Conservation (phyloP, 2,888 invertebrate genomes). For the Chymomyza procnemis region DNA sequence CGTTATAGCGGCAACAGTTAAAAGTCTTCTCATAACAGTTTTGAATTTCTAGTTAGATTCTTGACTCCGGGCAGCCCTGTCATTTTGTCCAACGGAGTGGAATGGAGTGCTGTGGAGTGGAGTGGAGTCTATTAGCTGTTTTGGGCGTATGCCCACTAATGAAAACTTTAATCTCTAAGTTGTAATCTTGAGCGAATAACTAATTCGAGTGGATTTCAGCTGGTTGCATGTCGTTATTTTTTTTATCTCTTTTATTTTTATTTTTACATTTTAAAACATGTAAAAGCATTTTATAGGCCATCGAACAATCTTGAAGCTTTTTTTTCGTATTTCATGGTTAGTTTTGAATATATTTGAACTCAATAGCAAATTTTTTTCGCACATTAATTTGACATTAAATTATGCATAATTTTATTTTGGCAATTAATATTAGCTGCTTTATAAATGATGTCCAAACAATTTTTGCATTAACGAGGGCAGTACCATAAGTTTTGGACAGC, state of each 20-base stretch:
- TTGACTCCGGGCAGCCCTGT: not conserved
- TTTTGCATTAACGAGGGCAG: too few relatives aligned
- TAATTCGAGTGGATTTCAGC: not conserved
- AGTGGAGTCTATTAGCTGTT: not conserved
- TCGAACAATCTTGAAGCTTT: not conserved
- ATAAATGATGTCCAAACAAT: constrained; percentile 30
- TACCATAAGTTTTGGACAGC: too few relatives aligned
- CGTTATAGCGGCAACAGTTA: constrained; percentile 32
- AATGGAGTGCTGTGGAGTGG: too few relatives aligned
- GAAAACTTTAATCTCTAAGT: not conserved
- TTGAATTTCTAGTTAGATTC: not conserved
- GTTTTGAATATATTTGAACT: constrained; percentile 24
- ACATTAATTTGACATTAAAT: constrained; percentile 45
- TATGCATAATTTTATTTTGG: constrained; percentile 25
- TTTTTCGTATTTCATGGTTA: not conserved
- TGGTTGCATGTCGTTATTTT: too few relatives aligned
- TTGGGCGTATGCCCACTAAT: not conserved
- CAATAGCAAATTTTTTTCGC: constrained; percentile 46
- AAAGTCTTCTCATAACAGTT: constrained; percentile 29
- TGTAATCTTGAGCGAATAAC: not conserved
- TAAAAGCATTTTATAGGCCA: not conserved
- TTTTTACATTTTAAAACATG: not conserved
- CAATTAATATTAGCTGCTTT: not conserved
- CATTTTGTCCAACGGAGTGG: not conserved
- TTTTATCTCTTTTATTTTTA: not conserved